Conservation (phyloP, 2,888 invertebrate species). For the Stenurella melanura region DNA sequence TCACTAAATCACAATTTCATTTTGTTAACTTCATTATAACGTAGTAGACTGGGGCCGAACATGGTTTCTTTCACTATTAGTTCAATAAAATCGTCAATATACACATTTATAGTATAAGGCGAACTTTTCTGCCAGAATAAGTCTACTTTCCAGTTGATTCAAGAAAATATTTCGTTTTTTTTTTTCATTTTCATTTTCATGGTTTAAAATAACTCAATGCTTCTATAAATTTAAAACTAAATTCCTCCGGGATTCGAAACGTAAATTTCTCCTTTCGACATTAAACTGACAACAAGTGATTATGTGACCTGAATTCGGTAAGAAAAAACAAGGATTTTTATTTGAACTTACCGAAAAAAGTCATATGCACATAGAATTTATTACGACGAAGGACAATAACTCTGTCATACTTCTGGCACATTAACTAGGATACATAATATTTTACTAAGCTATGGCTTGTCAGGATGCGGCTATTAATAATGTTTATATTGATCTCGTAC, state of each 20-base stretch:
- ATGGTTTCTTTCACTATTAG: no score
- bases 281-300: conserved; percentile 1
- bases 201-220: background rate
- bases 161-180: no score
- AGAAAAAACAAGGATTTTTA: background rate
- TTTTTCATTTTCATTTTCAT: no score
- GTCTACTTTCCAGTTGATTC: no score
- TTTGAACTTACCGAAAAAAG: background rate
- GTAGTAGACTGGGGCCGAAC: no score
- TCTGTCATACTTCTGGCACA: conserved; percentile 2
- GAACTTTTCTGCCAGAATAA: no score
- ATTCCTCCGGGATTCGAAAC: no score
- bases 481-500: conserved; percentile 12
- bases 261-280: background rate
- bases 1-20: no score
- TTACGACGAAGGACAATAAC: background rate
- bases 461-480: conserved; percentile 27
- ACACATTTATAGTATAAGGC: no score
- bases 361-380: background rate
- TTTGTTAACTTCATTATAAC: no score
- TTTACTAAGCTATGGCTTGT: conserved; percentile 1
- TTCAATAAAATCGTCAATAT: no score
- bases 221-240: no score
- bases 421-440: conserved; percentile 6
- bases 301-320: background rate